Evolutionary conservation across 2,113 vertebrate species (phyloP), one percentile per base, ranked within the genome.

Genomic region (Dolichotis patagonum): DNA sequence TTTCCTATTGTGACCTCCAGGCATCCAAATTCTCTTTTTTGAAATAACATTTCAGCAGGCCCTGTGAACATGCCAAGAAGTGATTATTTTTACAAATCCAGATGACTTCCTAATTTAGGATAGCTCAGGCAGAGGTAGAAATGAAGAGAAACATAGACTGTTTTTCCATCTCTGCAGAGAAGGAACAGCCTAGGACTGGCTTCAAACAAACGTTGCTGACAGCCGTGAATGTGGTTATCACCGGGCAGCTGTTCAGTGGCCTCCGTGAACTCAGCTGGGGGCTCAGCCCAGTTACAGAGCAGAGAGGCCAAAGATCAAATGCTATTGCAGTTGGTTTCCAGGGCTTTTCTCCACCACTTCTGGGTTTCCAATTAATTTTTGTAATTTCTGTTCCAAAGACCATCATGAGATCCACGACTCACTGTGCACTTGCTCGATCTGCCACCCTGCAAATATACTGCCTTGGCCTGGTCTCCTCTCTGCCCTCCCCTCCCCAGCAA

Each of bases 31-130:
- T 96, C 95, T 88, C 89, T 60, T 95, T 97, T 98, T 84, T 26
- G 24, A 97, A 97, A 96, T 94, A 97, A 96, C 97, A 96, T 97
- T 98, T 96, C 95, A 96, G 77, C 94, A 94, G 95, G 71, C 86
- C 91, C 93, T 83, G 87, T 60, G 93, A 95, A 90, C 96, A 95
- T 88, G 97, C 96, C 97, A 98, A 97, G 96, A 97, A 96, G 96
- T 97, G 97, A 98, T 98, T 98, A 96, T 98, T 98, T 98, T 96
- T 96, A 96, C 96, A 98, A 98, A 97, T 96, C 97, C 96, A 97
- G 97, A 98, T 98, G 97, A 98, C 96, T 98, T 98, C 97, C 97
- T 97, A 96, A 96, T 97, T 97, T 97, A 94, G 94, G 94, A 95
- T 75, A 9, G 86, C 92, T 95, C 86, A 54, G 28, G 95, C 91